phyloP scores from a whole-genome alignment of 2,797 vertebrate species.

The Chelmon rostratus region DNA sequence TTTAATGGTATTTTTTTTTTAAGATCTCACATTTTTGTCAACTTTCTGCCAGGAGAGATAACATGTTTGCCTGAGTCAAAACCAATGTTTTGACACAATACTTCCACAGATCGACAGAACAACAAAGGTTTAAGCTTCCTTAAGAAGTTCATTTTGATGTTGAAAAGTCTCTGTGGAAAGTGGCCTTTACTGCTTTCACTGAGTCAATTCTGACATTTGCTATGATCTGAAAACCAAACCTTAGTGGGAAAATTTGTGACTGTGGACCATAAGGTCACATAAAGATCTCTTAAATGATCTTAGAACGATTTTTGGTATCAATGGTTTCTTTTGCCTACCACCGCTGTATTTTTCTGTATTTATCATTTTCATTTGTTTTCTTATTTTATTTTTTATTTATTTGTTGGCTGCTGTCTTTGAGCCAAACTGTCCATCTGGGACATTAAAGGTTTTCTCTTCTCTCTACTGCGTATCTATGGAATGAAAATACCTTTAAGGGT shows the following conservation, averaged over 20 bases:
- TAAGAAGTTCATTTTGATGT: not conserved
- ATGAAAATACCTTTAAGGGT: not conserved
- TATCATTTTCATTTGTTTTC: not conserved
- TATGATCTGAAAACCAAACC: not conserved
- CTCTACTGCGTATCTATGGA: not conserved
- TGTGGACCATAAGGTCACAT: not conserved
- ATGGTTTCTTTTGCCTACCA: not conserved
- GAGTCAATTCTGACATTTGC: not conserved
- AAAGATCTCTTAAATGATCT: too few species aligned
- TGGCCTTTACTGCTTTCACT: not conserved
- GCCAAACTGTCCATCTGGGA: not conserved
- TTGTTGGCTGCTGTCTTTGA: not conserved
- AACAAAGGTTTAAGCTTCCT: not conserved
- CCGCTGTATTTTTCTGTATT: not conserved
- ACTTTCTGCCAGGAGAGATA: not conserved
- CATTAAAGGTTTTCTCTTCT: not conserved
- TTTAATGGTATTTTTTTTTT: not conserved
- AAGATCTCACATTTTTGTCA: not conserved
- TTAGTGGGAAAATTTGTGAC: not conserved
- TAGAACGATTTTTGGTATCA: too few species aligned
- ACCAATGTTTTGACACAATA: not conserved
- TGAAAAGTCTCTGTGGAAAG: not conserved
- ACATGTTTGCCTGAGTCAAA: not conserved
- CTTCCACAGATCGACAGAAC: not conserved
- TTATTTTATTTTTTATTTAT: not conserved